These are phyloP conservation scores for Thera obeliscata DNA, from an alignment of 2,888 invertebrate genomes.

Conservation along the genomic window DNA sequence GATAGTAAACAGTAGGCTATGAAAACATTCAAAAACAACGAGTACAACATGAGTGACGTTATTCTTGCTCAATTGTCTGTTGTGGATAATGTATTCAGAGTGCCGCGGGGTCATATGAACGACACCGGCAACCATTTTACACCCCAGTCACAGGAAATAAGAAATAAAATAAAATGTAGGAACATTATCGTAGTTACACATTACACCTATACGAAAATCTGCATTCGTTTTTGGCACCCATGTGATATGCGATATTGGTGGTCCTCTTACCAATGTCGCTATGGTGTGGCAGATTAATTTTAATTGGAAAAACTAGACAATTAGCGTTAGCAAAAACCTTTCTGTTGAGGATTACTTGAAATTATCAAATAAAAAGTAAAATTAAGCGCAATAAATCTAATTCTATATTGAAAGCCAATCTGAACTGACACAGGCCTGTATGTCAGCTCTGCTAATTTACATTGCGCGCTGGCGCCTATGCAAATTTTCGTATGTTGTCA, in stretches of 20 bases:
- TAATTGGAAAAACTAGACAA: background rate
- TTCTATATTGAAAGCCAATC: background rate
- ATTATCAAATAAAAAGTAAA: background rate
- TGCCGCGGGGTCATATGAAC: conserved; percentile 66
- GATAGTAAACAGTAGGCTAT: conserved; percentile 27
- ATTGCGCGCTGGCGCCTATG: conserved; percentile 47
- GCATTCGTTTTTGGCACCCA: background rate
- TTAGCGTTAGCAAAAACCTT: background rate
- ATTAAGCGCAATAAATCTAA: background rate
- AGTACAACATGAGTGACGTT: conserved; percentile 48
- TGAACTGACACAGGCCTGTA: conserved; percentile 7
- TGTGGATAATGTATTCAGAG: conserved; percentile 70
- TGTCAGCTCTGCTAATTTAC: conserved; percentile 49
- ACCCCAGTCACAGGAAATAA: conserved; percentile 39
- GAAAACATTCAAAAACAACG: conserved; percentile 39
- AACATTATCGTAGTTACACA: background rate
- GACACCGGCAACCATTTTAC: conserved; percentile 59
- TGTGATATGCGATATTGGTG: background rate
- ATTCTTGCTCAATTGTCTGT: conserved; percentile 59
- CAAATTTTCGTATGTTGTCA: conserved; percentile 36
- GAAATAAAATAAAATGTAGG: background rate
- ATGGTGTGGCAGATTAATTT: too few species aligned
- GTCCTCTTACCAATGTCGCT: too few species aligned
- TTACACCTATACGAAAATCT: background rate
- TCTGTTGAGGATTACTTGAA: background rate